Conservation (phyloP, 2,113 vertebrate species). For the Callipepla squamata region DNA sequence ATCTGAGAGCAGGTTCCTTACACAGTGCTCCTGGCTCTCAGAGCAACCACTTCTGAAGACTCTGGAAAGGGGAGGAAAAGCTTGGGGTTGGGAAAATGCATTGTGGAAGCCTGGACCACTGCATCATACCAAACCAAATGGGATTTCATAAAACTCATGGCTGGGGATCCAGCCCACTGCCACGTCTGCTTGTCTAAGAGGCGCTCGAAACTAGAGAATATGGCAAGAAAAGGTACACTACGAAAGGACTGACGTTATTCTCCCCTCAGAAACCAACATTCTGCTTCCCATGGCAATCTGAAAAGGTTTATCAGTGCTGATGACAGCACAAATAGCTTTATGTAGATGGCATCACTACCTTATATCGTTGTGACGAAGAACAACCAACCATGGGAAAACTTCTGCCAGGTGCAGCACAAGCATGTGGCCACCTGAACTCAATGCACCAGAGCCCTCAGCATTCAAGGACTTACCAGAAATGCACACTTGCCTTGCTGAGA, state of each 20-base stretch:
- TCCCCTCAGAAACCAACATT: background rate
- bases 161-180: background rate
- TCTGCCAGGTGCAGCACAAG: background rate
- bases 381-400: background rate
- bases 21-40: background rate
- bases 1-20: background rate
- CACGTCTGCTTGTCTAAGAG: background rate
- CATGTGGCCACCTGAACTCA: background rate
- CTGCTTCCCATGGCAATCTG: background rate
- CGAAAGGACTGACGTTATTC: background rate
- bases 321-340: background rate
- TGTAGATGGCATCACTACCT: background rate
- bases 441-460: background rate
- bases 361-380: background rate
- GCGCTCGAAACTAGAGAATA: background rate
- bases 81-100: background rate
- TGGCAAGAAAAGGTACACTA: rapidly evolving
- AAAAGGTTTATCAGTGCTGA: background rate
- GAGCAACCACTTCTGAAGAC: background rate
- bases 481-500: rapidly evolving
- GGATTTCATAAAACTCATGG: background rate
- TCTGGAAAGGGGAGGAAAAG: no score
- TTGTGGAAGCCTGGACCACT: background rate
- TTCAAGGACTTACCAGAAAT: background rate
- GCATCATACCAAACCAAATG: background rate